Evolutionary conservation across 2,113 vertebrate species (phyloP).

Genomic region (Microcebus ravelobensis): DNA sequence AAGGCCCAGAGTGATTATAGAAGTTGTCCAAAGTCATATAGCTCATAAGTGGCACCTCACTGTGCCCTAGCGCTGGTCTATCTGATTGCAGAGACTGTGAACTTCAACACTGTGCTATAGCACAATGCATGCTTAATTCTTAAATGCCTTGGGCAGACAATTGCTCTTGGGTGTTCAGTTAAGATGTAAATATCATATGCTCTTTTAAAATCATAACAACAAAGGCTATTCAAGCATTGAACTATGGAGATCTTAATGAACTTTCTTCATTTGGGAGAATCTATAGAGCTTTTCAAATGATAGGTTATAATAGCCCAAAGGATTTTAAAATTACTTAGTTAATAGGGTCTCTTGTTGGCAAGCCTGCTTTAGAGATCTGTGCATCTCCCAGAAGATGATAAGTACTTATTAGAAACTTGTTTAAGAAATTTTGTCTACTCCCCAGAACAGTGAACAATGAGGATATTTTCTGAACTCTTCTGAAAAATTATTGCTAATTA

Average conservation of each 20-base stretch:
- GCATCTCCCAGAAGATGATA: constrained; percentile 21
- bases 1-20: background rate
- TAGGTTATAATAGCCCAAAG: background rate
- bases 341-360: constrained; percentile 42
- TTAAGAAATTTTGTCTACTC: constrained; percentile 53
- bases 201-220: constrained; percentile 34
- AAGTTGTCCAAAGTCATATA: background rate
- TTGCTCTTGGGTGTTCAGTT: background rate
- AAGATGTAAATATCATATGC: background rate
- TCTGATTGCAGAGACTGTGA: background rate
- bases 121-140: background rate
- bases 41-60: background rate
- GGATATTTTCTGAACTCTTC: constrained; percentile 53
- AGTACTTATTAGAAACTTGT: constrained; percentile 58
- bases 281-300: constrained; percentile 36
- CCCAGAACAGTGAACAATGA: constrained; percentile 46
- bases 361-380: constrained; percentile 25
- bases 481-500: constrained; percentile 64
- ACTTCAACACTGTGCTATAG: background rate
- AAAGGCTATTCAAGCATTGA: constrained; percentile 1
- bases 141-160: background rate
- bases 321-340: constrained; percentile 59
- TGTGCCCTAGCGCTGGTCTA: background rate
- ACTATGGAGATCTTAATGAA: constrained; percentile 36
- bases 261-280: background rate